Evolutionary conservation across 2,113 vertebrate species (phyloP).

Genomic region (Corapipo altera): DNA sequence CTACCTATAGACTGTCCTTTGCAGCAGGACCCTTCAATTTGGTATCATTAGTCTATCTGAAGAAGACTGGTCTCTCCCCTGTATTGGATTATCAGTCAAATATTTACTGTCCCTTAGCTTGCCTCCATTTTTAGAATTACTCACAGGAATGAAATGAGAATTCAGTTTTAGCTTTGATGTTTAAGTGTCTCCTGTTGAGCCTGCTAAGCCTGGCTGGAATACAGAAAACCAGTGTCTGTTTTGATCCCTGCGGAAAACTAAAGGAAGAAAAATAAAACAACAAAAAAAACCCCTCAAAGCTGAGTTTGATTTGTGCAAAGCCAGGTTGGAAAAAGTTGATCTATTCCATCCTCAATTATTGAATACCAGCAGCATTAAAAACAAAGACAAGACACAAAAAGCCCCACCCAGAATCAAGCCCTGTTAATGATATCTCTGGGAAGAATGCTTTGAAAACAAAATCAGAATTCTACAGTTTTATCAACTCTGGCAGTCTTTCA

Average conservation of each 20-base stretch:
- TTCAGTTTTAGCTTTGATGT: conserved; percentile 22
- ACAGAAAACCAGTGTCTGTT: background rate
- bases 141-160: conserved; percentile 19
- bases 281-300: background rate
- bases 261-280: background rate
- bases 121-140: background rate
- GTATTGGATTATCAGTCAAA: background rate
- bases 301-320: background rate
- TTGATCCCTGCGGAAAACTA: conserved; percentile 6
- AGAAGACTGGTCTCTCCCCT: background rate
- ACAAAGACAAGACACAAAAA: background rate
- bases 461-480: background rate
- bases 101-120: background rate
- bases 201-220: background rate
- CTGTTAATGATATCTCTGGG: background rate
- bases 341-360: background rate
- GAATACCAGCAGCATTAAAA: background rate
- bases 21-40: background rate
- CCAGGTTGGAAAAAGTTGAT: background rate
- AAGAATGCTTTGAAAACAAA: background rate
- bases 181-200: background rate
- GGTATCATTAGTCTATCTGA: background rate
- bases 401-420: background rate
- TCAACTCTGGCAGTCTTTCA: background rate
- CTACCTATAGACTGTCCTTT: background rate